These are phyloP conservation scores for Heteronetta atricapilla DNA, from an alignment of 2,113 vertebrate genomes.

Conservation along the genomic window DNA sequence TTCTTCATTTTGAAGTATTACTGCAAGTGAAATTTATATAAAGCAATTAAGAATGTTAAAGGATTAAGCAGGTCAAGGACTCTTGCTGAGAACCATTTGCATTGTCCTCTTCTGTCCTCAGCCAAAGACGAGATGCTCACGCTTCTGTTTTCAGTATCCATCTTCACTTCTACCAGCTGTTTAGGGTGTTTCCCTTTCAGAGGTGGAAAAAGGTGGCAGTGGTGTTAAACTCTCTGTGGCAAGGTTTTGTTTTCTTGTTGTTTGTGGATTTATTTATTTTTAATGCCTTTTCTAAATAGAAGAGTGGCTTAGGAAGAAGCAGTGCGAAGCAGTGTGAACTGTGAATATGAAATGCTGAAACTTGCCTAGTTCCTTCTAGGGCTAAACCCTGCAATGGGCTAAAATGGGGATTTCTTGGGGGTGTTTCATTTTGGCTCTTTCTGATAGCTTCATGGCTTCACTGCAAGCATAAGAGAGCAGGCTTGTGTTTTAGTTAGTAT, in stretches of 20 bases:
- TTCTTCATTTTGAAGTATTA: not conserved
- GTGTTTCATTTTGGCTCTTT: not conserved
- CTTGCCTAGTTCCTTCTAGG: slow-evolving; percentile 87
- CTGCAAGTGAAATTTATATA: not conserved
- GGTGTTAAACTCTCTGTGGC: slow-evolving; percentile 22
- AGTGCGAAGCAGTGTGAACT: too few relatives aligned
- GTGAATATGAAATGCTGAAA: slow-evolving; percentile 87
- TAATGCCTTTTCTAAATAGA: slow-evolving; percentile 64
- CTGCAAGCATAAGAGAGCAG: not conserved
- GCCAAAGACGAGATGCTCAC: not conserved
- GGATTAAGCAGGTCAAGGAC: not conserved
- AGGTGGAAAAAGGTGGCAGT: not conserved
- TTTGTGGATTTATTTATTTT: too few relatives aligned
- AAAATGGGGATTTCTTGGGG: not conserved
- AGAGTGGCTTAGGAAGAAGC: slow-evolving; percentile 86
- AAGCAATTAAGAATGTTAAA: not conserved
- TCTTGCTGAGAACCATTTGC: not conserved
- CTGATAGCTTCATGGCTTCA: not conserved
- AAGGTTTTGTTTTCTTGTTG: slow-evolving; percentile 35
- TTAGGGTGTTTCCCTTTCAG: slow-evolving; percentile 46
- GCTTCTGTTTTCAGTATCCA: not conserved
- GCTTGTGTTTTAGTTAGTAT: not conserved
- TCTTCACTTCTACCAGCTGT: not conserved
- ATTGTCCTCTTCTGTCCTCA: not conserved
- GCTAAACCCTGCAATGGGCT: slow-evolving; percentile 21